A percentile compares a stretch with the other conserved stretches of the same genome.
These are phyloP conservation scores for Pan troglodytes DNA, from an alignment of 2,113 vertebrate genomes.

Conservation along the genomic window DNA sequence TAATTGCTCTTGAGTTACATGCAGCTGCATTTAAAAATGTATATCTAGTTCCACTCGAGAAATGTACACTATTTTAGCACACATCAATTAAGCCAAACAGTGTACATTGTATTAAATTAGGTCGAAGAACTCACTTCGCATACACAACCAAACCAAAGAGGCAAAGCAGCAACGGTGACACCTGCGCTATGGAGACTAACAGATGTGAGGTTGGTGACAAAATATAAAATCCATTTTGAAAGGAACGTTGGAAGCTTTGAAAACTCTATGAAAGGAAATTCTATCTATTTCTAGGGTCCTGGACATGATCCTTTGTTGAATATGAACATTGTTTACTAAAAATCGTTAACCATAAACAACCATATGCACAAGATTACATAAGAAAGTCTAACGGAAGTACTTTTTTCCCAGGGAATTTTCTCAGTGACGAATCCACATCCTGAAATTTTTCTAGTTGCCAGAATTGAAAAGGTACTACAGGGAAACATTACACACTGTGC, in stretches of 20 bases:
- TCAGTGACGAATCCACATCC: slow-evolving; percentile 94
- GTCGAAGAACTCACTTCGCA: background rate
- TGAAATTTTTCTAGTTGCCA: slow-evolving; percentile 95
- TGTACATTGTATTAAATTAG: background rate
- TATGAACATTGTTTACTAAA: slow-evolving; percentile 28
- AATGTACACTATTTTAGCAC: background rate
- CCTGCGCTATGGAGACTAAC: background rate
- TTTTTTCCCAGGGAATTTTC: slow-evolving; percentile 90
- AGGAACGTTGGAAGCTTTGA: background rate
- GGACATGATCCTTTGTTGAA: background rate
- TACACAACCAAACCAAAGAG: background rate
- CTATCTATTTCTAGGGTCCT: background rate
- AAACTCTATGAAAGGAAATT: background rate
- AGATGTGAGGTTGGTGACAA: slow-evolving; percentile 1
- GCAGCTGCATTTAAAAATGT: background rate
- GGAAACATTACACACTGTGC: slow-evolving; percentile 95
- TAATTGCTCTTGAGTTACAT: background rate
- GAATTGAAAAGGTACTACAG: slow-evolving; percentile 97
- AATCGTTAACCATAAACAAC: background rate
- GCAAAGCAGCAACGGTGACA: background rate
- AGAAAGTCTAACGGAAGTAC: slow-evolving; percentile 41
- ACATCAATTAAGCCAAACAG: background rate
- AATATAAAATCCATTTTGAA: slow-evolving; percentile 27
- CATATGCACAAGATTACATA: background rate
- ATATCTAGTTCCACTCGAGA: background rate